Base-by-base conservation (phyloP, 2,888 invertebrate genomes). In the Latheticus oryzae region DNA sequence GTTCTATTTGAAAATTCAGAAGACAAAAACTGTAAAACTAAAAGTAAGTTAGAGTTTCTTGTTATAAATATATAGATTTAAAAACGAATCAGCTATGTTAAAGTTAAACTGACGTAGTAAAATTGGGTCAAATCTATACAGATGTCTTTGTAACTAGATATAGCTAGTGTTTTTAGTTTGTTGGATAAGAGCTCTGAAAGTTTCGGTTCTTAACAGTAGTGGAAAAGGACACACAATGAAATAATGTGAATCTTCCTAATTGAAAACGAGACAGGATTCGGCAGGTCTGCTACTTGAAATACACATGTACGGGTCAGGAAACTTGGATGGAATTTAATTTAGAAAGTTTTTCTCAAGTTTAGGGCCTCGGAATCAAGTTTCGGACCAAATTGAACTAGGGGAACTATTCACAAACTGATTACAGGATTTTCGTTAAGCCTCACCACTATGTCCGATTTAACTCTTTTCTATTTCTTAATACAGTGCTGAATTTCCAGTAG, bases 341-440 rank as follows among this genome's bases (percentile, higher is more conserved):
- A 61, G 71, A 70, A 75, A 75, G 72, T 74, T 75, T 74, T 73
- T 73, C 70, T 64, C 62, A 68, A 69, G 70, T 70, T 69, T 63
- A 47, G 54, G 47, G 16, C 54, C 60, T 59, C 58, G 64, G 69
- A 74, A 74, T 69, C 71, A 70, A 72, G 73, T 73, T 73, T 61
- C 64, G 62, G 63, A 50, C 61, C 60, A 68, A 73, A 73, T 72
- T 72, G 70, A 67, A 72, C 69, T 67, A 70, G 65, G 59, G 65
- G 60, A 75, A 74, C 75, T 76, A 74, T 75, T 71, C 64, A 53
- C 66, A 65, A 73, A 73, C 73, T 74, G 73, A 73, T 73, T 73
- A 72, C 65, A 50, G 50, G 55, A 59, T 54, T 55, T 51, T 59
- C 57, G 8, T 9, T 45, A 45, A 45, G 32, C 30, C 38, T 30